phyloP scores from a whole-genome alignment of 2,797 vertebrate genomes.

The Tapera naevia region DNA sequence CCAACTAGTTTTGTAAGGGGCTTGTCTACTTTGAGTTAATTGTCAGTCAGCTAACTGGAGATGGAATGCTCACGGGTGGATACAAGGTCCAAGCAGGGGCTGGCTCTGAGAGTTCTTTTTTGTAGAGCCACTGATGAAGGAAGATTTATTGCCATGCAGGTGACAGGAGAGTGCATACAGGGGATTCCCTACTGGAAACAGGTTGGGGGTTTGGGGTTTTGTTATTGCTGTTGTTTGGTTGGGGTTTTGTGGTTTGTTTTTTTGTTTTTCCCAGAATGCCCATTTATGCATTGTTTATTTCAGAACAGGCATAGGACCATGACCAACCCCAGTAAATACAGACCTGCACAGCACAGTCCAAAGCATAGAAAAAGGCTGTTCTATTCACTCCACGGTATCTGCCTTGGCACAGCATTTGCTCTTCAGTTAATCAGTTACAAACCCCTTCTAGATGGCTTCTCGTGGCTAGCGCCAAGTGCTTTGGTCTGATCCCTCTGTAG shows the following conservation, averaged over 20 bases:
- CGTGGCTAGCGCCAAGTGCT: neutral
- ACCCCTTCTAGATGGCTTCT: neutral
- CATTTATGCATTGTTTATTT: neutral
- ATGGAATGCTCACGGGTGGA: neutral
- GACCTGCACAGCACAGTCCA: neutral
- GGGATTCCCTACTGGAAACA: neutral
- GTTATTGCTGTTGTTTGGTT: too few relatives aligned
- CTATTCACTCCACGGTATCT: neutral
- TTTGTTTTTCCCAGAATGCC: too few relatives aligned
- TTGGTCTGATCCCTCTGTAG: neutral
- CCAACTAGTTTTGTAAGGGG: neutral
- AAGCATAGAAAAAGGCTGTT: neutral
- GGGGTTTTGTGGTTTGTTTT: neutral
- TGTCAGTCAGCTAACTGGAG: neutral
- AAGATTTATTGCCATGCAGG: neutral
- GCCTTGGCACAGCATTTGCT: neutral
- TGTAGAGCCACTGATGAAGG: neutral
- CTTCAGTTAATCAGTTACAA: neutral
- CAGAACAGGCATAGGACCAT: rapidly evolving
- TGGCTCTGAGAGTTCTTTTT: neutral
- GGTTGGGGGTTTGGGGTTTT: neutral
- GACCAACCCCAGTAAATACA: neutral
- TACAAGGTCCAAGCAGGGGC: neutral
- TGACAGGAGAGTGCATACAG: neutral
- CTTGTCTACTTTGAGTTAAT: neutral